Conservation (phyloP, 37 sponge, comb jelly and placozoan genomes). For the Cliona cf. orientalis region DNA sequence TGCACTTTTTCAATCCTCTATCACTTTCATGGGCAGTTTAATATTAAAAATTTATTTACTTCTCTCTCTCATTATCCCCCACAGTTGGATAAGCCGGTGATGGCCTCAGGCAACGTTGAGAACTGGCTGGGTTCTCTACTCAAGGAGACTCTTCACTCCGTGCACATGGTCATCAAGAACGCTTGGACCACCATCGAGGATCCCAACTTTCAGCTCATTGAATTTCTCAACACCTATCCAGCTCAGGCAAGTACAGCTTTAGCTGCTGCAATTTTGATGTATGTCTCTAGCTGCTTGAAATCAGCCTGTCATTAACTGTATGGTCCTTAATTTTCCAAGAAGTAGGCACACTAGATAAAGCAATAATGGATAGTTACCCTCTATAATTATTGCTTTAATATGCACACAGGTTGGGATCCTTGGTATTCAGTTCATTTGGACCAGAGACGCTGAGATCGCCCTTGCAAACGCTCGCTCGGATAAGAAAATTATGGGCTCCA, state of each 20-base stretch:
- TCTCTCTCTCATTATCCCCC: too few relatives aligned
- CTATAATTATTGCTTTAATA: too few relatives aligned
- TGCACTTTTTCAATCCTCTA: not conserved
- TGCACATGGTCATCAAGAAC: constrained; percentile 85
- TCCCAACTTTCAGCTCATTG: constrained; percentile 89
- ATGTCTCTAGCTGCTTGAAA: too few relatives aligned
- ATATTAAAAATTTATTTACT: not conserved
- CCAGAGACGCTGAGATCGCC: constrained; percentile 82
- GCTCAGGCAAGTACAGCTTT: constrained; percentile 84
- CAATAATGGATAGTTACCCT: too few relatives aligned
- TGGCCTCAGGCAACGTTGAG: constrained; percentile 96
- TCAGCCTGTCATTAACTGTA: too few relatives aligned
- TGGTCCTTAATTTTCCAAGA: too few relatives aligned
- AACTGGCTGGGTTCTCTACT: constrained; percentile 89
- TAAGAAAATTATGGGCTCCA: constrained; percentile 89
- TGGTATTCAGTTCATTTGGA: constrained; percentile 96
- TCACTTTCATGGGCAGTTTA: not conserved
- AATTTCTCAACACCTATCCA: constrained; percentile 85
- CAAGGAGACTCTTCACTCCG: constrained; percentile 63
- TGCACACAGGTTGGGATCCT: constrained; percentile 88
- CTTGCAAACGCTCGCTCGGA: constrained; percentile 81
- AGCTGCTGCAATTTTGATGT: too few relatives aligned
- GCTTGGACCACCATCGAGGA: constrained; percentile 81
- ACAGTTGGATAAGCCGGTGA: constrained; percentile 90
- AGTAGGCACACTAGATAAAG: too few relatives aligned